Percentiles rank a stretch among this genome's conserved stretches.
phyloP scores from a whole-genome alignment of 2,888 invertebrate species.

The Aphidius colemani region DNA sequence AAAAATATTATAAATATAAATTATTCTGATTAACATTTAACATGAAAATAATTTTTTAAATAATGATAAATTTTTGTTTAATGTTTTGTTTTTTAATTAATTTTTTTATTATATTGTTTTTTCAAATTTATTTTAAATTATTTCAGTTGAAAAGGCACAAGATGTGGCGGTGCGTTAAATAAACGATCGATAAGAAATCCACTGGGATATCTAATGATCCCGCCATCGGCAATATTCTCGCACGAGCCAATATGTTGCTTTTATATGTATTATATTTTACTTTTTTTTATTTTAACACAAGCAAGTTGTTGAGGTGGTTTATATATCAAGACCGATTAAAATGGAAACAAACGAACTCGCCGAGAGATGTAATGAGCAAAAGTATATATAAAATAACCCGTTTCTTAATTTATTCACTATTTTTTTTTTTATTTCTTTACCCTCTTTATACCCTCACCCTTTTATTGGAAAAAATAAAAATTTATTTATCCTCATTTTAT shows the following conservation, averaged over 20 bases:
- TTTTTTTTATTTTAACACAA: background rate
- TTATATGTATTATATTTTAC: constrained; percentile 1
- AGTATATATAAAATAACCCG: constrained; percentile 49
- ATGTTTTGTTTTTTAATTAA: too few relatives aligned
- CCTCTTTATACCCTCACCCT: constrained; percentile 32
- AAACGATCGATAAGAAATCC: constrained; percentile 27
- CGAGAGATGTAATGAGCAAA: constrained; percentile 48
- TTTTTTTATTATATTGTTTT: too few relatives aligned
- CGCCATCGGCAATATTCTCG: constrained; percentile 28
- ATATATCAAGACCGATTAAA: constrained; percentile 43
- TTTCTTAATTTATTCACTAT: constrained; percentile 55
- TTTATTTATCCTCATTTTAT: too few relatives aligned
- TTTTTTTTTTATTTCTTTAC: constrained; percentile 4
- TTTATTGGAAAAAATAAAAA: too few relatives aligned
- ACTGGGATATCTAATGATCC: constrained; percentile 29
- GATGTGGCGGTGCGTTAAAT: constrained; percentile 18
- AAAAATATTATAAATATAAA: too few relatives aligned
- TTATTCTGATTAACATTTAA: too few relatives aligned
- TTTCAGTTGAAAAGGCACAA: too few relatives aligned
- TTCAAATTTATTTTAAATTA: too few relatives aligned
- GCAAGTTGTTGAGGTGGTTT: background rate
- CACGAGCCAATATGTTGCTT: constrained; percentile 22
- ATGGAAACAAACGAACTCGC: constrained; percentile 53
- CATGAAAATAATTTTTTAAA: too few relatives aligned
- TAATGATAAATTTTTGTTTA: background rate